Conservation (phyloP, 2,888 invertebrate species). For the Caenorhabditis uteleia region DNA sequence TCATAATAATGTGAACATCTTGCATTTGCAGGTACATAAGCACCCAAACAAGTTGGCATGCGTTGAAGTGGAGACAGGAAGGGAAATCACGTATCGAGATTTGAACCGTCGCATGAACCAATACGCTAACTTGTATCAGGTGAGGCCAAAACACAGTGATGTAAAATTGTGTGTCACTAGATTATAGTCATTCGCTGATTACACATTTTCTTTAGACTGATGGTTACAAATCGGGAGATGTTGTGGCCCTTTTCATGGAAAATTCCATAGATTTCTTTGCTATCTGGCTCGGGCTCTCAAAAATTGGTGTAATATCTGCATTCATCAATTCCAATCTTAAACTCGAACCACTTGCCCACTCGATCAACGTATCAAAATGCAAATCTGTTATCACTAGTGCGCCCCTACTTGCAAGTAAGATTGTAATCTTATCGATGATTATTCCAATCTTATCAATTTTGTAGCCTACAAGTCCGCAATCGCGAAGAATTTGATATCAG, state of each 20-base stretch:
- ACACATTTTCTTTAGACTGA: slow-evolving; percentile 42
- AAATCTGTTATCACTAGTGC: slow-evolving; percentile 78
- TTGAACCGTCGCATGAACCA: slow-evolving; percentile 62
- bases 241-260: slow-evolving; percentile 86
- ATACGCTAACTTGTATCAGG: slow-evolving; percentile 65
- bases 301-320: slow-evolving; percentile 77
- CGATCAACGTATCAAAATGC: slow-evolving; percentile 84
- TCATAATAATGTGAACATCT: no score
- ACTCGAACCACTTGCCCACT: slow-evolving; percentile 83
- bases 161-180: neutral
- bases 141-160: no score
- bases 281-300: slow-evolving; percentile 90
- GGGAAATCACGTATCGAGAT: slow-evolving; percentile 56
- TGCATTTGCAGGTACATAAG: slow-evolving; percentile 30
- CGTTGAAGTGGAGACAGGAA: slow-evolving; percentile 59
- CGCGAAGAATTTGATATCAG: slow-evolving; percentile 45
- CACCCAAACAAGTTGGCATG: slow-evolving; percentile 49
- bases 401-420: slow-evolving; percentile 56
- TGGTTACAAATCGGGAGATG: slow-evolving; percentile 77
- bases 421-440: neutral
- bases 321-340: slow-evolving; percentile 92
- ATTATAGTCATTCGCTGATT: slow-evolving; percentile 10
- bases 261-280: slow-evolving; percentile 90
- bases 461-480: slow-evolving; percentile 55
- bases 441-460: slow-evolving; percentile 14